A percentile compares a stretch with the other conserved stretches of the same genome.
Conservation (phyloP, 2,113 vertebrate genomes). For the Papio anubis region DNA sequence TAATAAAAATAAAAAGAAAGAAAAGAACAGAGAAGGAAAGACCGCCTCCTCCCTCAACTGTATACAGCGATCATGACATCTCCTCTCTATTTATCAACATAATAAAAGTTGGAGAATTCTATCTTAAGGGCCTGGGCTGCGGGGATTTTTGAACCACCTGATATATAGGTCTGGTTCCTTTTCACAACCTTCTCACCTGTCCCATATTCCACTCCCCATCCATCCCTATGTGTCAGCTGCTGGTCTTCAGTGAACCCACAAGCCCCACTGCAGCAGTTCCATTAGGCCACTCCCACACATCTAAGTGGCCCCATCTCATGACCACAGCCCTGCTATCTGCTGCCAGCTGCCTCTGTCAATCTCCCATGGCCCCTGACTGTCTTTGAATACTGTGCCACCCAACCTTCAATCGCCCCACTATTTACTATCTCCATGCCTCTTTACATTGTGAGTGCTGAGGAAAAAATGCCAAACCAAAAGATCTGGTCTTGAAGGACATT, state of each 20-base stretch:
- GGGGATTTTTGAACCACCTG: not conserved
- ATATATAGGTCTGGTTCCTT: not conserved
- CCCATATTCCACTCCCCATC: not conserved
- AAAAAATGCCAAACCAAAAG: not conserved
- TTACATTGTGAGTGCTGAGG: not conserved
- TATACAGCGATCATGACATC: constrained; percentile 74
- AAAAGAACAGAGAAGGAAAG: constrained; percentile 43
- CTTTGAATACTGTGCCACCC: not conserved
- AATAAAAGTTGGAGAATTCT: constrained; percentile 58
- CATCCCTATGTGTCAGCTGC: not conserved
- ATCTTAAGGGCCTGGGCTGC: not conserved
- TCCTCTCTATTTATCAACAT: constrained; percentile 69
- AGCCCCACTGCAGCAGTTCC: accelerated
- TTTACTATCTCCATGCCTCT: not conserved
- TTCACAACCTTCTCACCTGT: not conserved
- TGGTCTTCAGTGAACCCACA: not conserved
- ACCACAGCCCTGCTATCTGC: not conserved
- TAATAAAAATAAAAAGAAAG: constrained; percentile 63
- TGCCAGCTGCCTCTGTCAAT: no score
- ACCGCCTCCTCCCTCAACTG: constrained; percentile 20
- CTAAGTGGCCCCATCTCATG: not conserved
- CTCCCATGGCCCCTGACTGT: not conserved
- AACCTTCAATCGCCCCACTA: accelerated
- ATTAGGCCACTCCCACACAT: not conserved
- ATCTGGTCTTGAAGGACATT: not conserved